Conservation (phyloP, 2,888 invertebrate species). For the Neoitamus cyanurus region DNA sequence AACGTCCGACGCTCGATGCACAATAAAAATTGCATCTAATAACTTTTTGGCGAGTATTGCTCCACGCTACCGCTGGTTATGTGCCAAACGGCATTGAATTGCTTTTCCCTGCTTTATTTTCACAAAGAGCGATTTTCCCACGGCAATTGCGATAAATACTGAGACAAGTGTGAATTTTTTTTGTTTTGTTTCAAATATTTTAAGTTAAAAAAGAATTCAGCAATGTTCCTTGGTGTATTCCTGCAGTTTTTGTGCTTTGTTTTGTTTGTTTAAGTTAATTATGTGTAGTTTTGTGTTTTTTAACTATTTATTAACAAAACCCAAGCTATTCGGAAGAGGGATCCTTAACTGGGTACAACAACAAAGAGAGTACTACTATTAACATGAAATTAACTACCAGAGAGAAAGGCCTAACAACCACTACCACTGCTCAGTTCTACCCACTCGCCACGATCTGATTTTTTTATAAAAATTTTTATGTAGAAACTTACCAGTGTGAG, state of each 20-base stretch:
- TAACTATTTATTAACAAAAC: background rate
- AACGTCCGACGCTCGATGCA: background rate
- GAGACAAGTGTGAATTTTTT: background rate
- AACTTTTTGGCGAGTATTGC: background rate
- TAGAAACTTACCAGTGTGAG: constrained; percentile 37
- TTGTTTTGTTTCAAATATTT: background rate
- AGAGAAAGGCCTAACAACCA: background rate
- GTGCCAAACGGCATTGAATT: background rate
- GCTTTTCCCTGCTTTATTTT: background rate
- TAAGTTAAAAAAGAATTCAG: background rate
- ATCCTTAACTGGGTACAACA: background rate
- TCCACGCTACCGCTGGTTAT: background rate
- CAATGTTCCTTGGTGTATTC: background rate
- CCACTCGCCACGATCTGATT: background rate
- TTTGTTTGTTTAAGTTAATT: background rate
- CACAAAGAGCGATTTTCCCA: background rate
- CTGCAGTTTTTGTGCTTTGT: background rate
- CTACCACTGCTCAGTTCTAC: background rate
- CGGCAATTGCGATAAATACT: background rate
- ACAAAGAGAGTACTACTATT: background rate
- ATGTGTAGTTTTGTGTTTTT: constrained; percentile 11
- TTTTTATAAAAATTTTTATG: constrained; percentile 25
- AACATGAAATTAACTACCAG: constrained; percentile 10
- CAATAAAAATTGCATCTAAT: background rate
- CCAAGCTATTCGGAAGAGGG: background rate